Base-by-base conservation (phyloP, 92 coral and sea anemone species). In the Zoanthus gigantus region DNA sequence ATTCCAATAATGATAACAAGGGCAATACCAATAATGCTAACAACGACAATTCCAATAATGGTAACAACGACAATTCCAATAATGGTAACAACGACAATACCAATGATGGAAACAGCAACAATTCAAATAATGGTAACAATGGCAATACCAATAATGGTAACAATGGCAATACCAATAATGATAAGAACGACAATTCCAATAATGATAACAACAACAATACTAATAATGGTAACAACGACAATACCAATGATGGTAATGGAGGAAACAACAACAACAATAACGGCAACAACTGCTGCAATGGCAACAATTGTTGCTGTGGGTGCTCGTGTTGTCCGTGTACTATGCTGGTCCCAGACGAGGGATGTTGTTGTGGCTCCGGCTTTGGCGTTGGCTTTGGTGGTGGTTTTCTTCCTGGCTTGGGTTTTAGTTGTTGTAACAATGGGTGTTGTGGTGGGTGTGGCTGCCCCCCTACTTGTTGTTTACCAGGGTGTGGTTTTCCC, bases 251-350 rank as follows among this genome's bases (percentile, higher is more conserved):
- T 81, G 85, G 85, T 1, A 15, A 28, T 42, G 57, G 73, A 34
- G 57, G 37, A 9, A 63, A 63, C 42, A 37, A 63, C 1, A 63
- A 63, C 9, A 42, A 34, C 72, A 61, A 15, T 7, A 34, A 31
- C 17, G 30, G 11, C 44, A 46, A 65, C 29, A 60, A 42, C 37
- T 14, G 44, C 5, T 5, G 42, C 13, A 50, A 17, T 15, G 23
- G 47, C 61, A 67, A 67, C 14, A 47, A 28, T 75, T 81, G 83
- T 42, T 77, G 82, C 56, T 37, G 82, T 11, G 18, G 82, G 0
- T 53, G 82, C 15, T 77, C 67, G 23, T 77, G 82, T 66, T 67
- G 85, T 13, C 85, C 85, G 2, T 81, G 85, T 28, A 71, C 85
- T n/a, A 45, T 81, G 10, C n/a, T 81, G n/a, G 44, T 81, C 0